A percentile compares a stretch with the other conserved stretches of the same genome.
Conservation (phyloP, 1,140 invertebrate species). For the Charaxes varanes region DNA sequence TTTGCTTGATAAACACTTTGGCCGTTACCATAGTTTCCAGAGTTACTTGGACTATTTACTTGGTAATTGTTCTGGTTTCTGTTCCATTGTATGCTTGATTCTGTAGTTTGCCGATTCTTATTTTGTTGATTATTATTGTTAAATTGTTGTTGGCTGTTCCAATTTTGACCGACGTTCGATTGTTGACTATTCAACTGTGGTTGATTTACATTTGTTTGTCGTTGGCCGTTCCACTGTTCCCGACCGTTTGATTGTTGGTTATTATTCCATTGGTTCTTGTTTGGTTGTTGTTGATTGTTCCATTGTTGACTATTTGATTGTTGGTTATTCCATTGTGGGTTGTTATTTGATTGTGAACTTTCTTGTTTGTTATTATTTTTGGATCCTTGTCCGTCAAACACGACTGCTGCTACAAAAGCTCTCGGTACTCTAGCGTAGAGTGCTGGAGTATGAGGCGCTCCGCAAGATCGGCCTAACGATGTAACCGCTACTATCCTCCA, state of each 20-base stretch:
- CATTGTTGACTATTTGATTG: slow-evolving; percentile 6
- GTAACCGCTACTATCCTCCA: slow-evolving; percentile 76
- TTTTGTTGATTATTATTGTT: neutral
- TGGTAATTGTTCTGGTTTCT: too few species aligned
- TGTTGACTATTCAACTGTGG: neutral
- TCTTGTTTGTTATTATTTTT: slow-evolving; percentile 2
- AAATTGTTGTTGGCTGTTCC: neutral
- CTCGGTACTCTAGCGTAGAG: slow-evolving; percentile 69
- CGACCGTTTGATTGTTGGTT: neutral
- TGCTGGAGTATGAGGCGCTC: slow-evolving; percentile 69
- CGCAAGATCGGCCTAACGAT: slow-evolving; percentile 76
- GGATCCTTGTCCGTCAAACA: slow-evolving; percentile 21
- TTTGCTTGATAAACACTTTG: slow-evolving; percentile 2
- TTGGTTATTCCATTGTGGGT: slow-evolving; percentile 7
- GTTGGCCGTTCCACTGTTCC: slow-evolving; percentile 7
- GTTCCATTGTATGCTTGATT: slow-evolving; percentile 1
- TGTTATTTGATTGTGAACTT: slow-evolving; percentile 5
- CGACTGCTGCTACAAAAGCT: slow-evolving; percentile 38
- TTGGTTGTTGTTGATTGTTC: slow-evolving; percentile 9
- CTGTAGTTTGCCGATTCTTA: neutral
- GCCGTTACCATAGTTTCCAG: neutral
- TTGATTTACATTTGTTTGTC: too few species aligned
- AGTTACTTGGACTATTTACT: too few species aligned
- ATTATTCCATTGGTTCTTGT: slow-evolving; percentile 1
- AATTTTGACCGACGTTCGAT: neutral